phyloP scores from a whole-genome alignment of 2,888 invertebrate genomes.

The Gymnoscelis rufifasciata region DNA sequence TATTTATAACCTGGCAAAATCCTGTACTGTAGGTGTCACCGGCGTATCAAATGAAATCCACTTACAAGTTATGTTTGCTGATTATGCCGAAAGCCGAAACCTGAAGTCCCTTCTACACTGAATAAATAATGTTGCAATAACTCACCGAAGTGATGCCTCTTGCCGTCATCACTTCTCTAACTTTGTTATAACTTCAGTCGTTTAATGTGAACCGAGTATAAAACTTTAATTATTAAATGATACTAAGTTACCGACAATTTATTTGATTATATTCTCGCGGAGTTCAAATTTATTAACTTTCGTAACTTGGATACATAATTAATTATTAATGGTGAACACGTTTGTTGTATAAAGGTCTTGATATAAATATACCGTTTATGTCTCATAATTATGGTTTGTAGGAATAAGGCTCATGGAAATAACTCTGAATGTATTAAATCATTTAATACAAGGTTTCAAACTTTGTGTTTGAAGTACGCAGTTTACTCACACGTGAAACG shows the following conservation, averaged over 20 bases:
- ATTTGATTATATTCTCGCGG: conserved; percentile 13
- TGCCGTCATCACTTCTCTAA: conserved; percentile 22
- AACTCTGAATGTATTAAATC: conserved; percentile 2
- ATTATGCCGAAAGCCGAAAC: background rate
- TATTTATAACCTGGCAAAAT: background rate
- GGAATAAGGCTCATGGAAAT: background rate
- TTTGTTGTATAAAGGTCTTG: too few relatives aligned
- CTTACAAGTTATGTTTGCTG: background rate
- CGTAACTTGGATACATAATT: background rate
- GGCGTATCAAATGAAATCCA: background rate
- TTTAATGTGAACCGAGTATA: conserved; percentile 19
- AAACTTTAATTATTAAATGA: conserved; percentile 20
- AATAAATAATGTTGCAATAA: conserved; percentile 27
- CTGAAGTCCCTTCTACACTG: conserved; percentile 8
- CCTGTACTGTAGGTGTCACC: too few relatives aligned
- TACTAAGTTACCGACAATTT: conserved; percentile 11
- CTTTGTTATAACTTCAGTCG: conserved; percentile 24
- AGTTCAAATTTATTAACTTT: conserved; percentile 2
- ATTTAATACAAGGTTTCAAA: conserved; percentile 7
- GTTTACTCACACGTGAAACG: background rate
- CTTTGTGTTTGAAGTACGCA: conserved; percentile 1
- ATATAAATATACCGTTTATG: too few relatives aligned
- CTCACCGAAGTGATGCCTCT: conserved; percentile 21
- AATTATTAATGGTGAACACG: background rate
- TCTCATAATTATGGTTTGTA: background rate